Conservation (phyloP, 2,113 vertebrate genomes). For the Calypte anna region DNA sequence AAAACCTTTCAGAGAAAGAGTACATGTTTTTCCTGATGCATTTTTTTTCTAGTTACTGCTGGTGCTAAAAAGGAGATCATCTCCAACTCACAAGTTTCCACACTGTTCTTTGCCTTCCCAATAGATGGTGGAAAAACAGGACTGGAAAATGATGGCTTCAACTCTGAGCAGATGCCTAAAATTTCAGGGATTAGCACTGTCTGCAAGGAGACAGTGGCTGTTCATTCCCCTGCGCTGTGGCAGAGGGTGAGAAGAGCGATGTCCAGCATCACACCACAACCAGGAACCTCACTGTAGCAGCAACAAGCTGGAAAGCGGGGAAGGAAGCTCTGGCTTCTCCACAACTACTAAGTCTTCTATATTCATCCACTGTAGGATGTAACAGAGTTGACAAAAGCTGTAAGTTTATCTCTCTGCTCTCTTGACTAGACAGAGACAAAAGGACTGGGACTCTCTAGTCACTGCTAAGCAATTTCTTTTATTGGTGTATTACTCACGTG, state of each 20-base stretch:
- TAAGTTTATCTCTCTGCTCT: background rate
- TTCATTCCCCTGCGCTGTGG: background rate
- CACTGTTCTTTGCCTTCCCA: background rate
- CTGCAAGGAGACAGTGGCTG: rapidly evolving
- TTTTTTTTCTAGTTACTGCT: background rate
- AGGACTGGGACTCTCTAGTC: background rate
- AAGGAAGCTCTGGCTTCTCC: background rate
- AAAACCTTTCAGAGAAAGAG: background rate
- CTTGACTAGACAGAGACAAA: background rate
- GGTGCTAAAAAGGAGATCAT: background rate
- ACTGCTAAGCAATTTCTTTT: background rate
- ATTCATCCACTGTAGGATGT: background rate
- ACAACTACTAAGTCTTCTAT: background rate
- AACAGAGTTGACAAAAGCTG: background rate
- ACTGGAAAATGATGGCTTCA: background rate
- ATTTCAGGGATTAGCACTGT: background rate
- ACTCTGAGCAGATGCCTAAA: background rate
- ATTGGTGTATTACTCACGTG: slow-evolving; percentile 78
- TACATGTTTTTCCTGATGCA: background rate
- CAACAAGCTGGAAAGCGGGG: background rate
- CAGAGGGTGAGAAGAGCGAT: rapidly evolving
- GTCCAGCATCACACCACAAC: too few relatives aligned
- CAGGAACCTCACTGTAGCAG: rapidly evolving
- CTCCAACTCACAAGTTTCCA: background rate
- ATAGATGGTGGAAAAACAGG: background rate